Evolutionary conservation across 2,797 vertebrate species (phyloP), one percentile per base, ranked within the genome.

Genomic region (Macropodus opercularis): DNA sequence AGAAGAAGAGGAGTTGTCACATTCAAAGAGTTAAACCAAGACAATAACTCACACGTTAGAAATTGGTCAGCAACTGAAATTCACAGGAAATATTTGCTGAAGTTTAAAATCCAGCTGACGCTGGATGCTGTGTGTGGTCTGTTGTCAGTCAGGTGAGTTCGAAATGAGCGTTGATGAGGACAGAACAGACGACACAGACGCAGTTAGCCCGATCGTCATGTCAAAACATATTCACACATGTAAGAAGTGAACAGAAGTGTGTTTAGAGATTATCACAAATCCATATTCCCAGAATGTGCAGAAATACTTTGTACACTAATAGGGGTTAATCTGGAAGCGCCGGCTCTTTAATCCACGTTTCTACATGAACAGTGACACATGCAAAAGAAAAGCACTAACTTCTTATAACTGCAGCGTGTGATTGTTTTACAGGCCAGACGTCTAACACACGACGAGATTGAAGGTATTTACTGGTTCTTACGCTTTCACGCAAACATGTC

Each of bases 371-470:
- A 27, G 22, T 31, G 35, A 15, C 31, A 32, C 2, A 36, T 3
- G 6, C 15, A 36, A 36, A 36, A 36, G 34, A 36, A n/a, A 17
- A 8, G 15, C 15, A 35, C 26, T 27, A 27, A 1, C 26, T 27
- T 27, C 27, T n/a, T n/a, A n/a, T n/a, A n/a, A n/a, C n/a, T n/a
- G n/a, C n/a, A 0, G 36, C 32, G 8, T 69, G 4, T 8, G 35
- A 12, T 41, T 87, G 9, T 57, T 79, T 89, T 77, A 21, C 87
- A 92, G 92, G 75, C 79, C 21, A 81, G 87, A 66, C 26, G 34
- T 8, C 87, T 93, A 2, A 85, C 89, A 19, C 46, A 61, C 0
- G 92, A 93, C 48, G 92, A 93, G 76, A 88, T 90, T 32, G 90
- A 92, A 55, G 92, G 92, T 92, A 85, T 79, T 19, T 19, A 8